Base-by-base conservation (phyloP, 1,140 invertebrate genomes). In the Copidosoma floridanum region DNA sequence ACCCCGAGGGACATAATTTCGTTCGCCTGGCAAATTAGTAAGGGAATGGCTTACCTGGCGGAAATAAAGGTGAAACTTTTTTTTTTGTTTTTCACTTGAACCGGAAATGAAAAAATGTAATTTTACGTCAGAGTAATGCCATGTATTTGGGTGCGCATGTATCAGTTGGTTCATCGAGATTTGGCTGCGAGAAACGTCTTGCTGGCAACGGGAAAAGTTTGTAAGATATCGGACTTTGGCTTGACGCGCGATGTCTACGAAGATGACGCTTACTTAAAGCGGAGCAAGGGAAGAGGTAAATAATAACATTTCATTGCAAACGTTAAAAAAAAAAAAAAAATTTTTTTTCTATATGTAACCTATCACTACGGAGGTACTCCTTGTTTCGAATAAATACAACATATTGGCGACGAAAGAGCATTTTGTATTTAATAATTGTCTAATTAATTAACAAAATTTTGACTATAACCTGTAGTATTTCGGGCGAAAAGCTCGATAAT, bases 211-310 rank as follows among this genome's bases (percentile, higher is more conserved):
- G 86, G 86, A 5, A 87, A 88, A 73, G 82, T 92, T 3, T 92
- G 91, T 66, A 94, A 94, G 78, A 90, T 94, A 35, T 93, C 91
- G 0, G 92, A 94, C 74, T 94, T 94, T 71, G 92, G 92, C 3
- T 72, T 94, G 20, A 92, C 92, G 0, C 82, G 92, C 32, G 89
- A 93, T 72, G 85, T 92, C 26, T 92, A 92, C 69, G 89, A 90
- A 69, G 90, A 90, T 63, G 89, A 92, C 64, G 86, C 89, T 2
- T 92, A 92, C 68, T 78, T 90, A n/a, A 92, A 92, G 69, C 82
- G 85, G 16, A 91, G 88, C 57, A 88, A 89, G 72, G 90, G 88
- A 62, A 78, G 85, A 85, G 86, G 87, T 88, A 72, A n/a, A n/a
- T n/a, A n/a, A n/a, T n/a, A n/a, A n/a, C n/a, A n/a, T n/a, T n/a